phyloP scores from a whole-genome alignment of 1,140 invertebrate species.

The Lerema accius region DNA sequence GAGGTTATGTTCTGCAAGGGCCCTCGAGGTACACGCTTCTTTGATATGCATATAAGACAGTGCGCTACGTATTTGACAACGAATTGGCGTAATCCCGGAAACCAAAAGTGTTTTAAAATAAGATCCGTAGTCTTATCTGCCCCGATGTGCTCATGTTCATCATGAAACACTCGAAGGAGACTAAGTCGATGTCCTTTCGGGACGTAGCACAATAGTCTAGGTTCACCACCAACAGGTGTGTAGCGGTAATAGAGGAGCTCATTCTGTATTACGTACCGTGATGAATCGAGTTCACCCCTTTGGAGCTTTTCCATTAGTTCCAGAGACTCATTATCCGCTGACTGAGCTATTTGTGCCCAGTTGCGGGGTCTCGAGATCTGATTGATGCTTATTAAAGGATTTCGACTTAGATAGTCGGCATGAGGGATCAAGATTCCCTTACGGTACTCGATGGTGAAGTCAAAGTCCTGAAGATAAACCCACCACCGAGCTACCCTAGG shows the following conservation, averaged over 20 bases:
- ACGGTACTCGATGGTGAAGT: slow-evolving; percentile 4
- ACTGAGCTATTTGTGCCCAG: slow-evolving; percentile 2
- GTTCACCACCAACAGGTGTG: too few species aligned
- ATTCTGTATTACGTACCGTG: neutral
- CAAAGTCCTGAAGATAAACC: slow-evolving; percentile 8
- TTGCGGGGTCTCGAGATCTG: neutral
- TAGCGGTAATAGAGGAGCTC: neutral
- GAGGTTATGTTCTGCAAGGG: neutral
- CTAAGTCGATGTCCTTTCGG: too few species aligned
- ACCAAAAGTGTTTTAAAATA: neutral
- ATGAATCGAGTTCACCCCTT: neutral
- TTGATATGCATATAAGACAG: neutral
- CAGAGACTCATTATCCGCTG: neutral
- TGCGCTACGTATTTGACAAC: neutral
- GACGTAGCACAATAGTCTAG: too few species aligned
- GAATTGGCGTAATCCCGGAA: neutral
- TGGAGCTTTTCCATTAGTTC: neutral
- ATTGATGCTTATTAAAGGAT: neutral
- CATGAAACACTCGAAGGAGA: neutral
- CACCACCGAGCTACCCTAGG: slow-evolving; percentile 1
- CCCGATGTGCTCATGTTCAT: neutral
- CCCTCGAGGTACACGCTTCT: neutral
- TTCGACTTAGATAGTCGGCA: slow-evolving; percentile 2
- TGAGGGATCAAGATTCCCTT: neutral
- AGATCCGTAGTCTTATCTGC: neutral